phyloP scores from a whole-genome alignment of 2,888 invertebrate species.

The Himalopsyche tibetana region DNA sequence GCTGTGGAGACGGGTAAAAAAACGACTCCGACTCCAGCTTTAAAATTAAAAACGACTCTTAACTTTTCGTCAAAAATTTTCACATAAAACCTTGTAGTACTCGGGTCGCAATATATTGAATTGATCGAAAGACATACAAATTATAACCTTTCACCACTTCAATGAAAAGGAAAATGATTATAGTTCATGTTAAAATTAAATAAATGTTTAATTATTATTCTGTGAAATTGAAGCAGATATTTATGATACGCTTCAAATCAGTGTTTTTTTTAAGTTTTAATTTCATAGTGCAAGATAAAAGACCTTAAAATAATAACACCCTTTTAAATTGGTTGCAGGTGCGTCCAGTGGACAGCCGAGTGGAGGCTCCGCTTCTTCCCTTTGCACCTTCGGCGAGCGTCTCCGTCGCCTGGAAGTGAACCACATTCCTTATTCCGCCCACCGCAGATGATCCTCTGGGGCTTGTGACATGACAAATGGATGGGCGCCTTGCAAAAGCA shows the following conservation, averaged over 20 bases:
- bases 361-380: conserved; percentile 2
- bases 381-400: neutral
- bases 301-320: conserved; percentile 5
- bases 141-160: no score
- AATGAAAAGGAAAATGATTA: no score
- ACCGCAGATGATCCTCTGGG: conserved; percentile 49
- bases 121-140: no score
- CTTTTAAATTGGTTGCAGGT: conserved; percentile 55
- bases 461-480: conserved; percentile 60
- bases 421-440: conserved; percentile 1
- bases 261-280: neutral
- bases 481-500: conserved; percentile 51
- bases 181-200: no score
- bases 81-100: no score
- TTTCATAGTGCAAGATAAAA: neutral
- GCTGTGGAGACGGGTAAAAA: no score
- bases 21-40: no score
- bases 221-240: no score
- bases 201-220: no score
- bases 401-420: neutral
- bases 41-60: no score
- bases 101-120: no score
- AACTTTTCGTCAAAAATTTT: no score
- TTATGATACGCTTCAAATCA: neutral
- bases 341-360: conserved; percentile 47